Percentiles rank a stretch among this genome's conserved stretches.
Conservation (phyloP, 92 coral and sea anemone species). For the Zoanthus solanderi region DNA sequence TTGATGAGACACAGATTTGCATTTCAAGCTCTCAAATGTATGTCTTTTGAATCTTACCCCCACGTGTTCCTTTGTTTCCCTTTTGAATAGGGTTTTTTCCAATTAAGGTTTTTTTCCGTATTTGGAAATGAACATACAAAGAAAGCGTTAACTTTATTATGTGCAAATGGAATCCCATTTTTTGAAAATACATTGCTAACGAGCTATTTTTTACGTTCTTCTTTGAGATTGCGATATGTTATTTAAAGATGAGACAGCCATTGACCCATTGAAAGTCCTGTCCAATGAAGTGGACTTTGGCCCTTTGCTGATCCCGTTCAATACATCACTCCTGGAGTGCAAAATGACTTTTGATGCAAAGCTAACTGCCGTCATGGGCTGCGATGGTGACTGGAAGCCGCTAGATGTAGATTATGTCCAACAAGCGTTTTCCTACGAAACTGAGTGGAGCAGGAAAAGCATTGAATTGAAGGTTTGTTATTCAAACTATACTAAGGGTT, state of each 20-base stretch:
- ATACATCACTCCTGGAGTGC: not conserved
- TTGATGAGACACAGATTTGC: no score
- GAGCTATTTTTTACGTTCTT: not conserved
- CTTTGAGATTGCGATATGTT: constrained; percentile 15
- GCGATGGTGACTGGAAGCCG: constrained; percentile 17
- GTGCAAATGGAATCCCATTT: no score
- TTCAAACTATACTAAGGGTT: no score
- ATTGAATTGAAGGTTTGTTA: constrained; percentile 22
- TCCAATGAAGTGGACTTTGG: not conserved
- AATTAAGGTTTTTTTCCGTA: no score
- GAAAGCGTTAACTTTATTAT: no score
- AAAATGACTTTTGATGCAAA: not conserved
- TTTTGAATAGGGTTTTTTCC: no score
- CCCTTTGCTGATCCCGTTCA: not conserved
- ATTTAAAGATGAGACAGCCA: not conserved
- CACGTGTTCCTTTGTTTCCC: no score
- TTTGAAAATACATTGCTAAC: not conserved
- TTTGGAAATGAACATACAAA: no score
- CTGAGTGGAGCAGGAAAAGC: not conserved
- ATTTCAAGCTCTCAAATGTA: no score
- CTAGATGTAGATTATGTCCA: not conserved
- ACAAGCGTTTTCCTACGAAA: not conserved
- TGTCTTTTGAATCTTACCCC: no score
- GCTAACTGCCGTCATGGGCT: not conserved
- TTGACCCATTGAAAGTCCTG: constrained; percentile 11